These are phyloP conservation scores for Paratilapia polleni DNA, from an alignment of 2,113 vertebrate species.

Conservation along the genomic window DNA sequence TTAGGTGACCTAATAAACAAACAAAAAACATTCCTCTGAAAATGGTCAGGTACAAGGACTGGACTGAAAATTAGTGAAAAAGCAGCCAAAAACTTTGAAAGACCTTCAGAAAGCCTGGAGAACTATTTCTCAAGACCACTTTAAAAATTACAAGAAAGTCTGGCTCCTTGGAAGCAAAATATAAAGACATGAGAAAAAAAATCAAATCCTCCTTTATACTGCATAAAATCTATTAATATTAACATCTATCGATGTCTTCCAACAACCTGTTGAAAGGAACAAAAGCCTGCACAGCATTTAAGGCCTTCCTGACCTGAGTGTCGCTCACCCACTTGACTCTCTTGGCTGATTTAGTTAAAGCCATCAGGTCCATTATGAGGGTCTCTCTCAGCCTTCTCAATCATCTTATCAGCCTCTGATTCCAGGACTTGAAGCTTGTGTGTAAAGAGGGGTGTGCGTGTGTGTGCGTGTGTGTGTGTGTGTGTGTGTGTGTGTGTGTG, in stretches of 20 bases:
- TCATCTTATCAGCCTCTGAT: slow-evolving; percentile 28
- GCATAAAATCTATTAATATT: accelerated
- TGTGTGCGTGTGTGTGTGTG: slow-evolving; percentile 15
- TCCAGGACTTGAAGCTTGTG: slow-evolving; percentile 27
- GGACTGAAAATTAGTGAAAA: not conserved
- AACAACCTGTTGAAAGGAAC: slow-evolving; percentile 53
- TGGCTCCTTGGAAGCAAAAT: not conserved
- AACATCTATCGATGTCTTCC: not conserved
- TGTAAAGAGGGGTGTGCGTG: not conserved
- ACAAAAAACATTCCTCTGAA: not conserved
- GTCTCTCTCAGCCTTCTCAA: slow-evolving; percentile 1
- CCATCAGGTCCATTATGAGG: slow-evolving; percentile 33
- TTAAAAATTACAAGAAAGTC: not conserved
- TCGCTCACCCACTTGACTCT: slow-evolving; percentile 63
- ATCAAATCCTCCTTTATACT: not conserved
- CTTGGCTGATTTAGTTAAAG: slow-evolving; percentile 48
- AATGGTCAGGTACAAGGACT: not conserved
- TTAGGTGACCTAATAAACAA: too few relatives aligned
- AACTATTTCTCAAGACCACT: not conserved
- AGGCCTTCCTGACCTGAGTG: not conserved
- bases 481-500: not conserved
- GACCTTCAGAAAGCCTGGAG: accelerated
- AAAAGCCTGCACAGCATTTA: not conserved
- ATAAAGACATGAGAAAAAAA: not conserved
- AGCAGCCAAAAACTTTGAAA: not conserved